Evolutionary conservation across 1,140 invertebrate species (phyloP), one percentile per base, ranked within the genome.

Genomic region (Brachionus asplanchnoidis): DNA sequence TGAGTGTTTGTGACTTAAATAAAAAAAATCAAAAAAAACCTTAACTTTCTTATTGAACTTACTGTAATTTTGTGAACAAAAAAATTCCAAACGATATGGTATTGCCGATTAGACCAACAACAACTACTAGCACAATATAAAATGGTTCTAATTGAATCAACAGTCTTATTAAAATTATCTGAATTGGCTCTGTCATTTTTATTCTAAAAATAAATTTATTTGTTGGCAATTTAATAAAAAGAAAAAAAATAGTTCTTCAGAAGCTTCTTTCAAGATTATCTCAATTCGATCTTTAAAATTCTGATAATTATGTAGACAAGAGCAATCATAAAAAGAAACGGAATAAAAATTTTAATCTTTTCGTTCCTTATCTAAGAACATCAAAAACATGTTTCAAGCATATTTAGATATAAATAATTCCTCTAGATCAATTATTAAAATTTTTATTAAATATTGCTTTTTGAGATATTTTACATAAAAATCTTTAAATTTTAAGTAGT

Each of bases 1-100:
- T 23, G 73, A 50, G 14, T 77, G 73, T 23, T 77, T 77, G 20
- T 77, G 14, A 53, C 73, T 77, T 36, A 36, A 36, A 36, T 6
- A 36, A 36, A 36, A 36, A 7, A 36, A 36, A 3, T 7, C 6
- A 36, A 7, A 26, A n/a, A 36, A 2, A 36, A 8, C 36, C 9
- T 70, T 2, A 0, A 32, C 3, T n/a, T 36, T 1, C 5, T 1
- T 36, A 7, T 36, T 75, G 5, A 75, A 42, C 32, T 77, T 50
- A 77, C 73, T 77, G 46, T 26, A 77, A 14, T 50, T 77, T 77
- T 7, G 73, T 77, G 7, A 77, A 77, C 11, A 77, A 28, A 77
- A 77, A 77, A 26, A 77, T 46, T 3, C n/a, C 42, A 26, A 23
- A 50, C 2, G 73, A 77, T 14, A 77, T 77, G 20, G 42, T 77